Conservation (phyloP, 2,888 invertebrate species). For the Aproaerema taeniolella region DNA sequence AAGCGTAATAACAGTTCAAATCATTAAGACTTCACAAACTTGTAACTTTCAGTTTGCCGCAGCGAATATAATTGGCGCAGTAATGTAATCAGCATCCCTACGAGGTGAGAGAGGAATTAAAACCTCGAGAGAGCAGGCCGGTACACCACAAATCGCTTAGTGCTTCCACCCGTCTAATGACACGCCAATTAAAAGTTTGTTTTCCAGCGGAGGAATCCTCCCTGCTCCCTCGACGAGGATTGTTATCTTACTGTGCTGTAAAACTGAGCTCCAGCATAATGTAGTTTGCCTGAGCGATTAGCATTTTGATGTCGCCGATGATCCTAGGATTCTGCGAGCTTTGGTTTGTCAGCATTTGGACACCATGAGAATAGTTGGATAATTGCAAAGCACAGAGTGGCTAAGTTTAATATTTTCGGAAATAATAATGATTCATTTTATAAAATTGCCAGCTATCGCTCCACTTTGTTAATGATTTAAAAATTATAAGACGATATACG, state of each 20-base stretch:
- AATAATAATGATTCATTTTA: no score
- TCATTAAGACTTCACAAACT: no score
- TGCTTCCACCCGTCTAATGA: slow-evolving; percentile 72
- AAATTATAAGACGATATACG: no score
- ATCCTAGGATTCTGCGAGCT: no score
- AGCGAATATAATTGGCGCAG: slow-evolving; percentile 7
- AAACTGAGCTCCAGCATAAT: slow-evolving; percentile 67
- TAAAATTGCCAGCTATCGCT: no score
- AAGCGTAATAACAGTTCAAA: no score
- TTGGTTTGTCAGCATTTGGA: no score
- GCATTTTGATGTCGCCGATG: slow-evolving; percentile 56
- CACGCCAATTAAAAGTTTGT: slow-evolving; percentile 77
- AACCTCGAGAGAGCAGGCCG: slow-evolving; percentile 64
- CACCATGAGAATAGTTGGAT: no score
- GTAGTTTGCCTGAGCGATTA: slow-evolving; percentile 57
- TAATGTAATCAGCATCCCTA: slow-evolving; percentile 43
- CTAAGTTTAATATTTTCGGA: no score
- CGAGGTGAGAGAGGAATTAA: slow-evolving; percentile 65
- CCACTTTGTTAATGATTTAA: no score
- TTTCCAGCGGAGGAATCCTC: slow-evolving; percentile 27
- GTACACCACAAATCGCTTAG: slow-evolving; percentile 78
- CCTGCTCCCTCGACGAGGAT: slow-evolving; percentile 58
- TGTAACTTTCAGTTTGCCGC: no score
- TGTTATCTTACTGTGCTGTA: slow-evolving; percentile 64
- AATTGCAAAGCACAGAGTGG: no score